phyloP scores from a whole-genome alignment of 1,140 invertebrate species.

The Samia ricini region DNA sequence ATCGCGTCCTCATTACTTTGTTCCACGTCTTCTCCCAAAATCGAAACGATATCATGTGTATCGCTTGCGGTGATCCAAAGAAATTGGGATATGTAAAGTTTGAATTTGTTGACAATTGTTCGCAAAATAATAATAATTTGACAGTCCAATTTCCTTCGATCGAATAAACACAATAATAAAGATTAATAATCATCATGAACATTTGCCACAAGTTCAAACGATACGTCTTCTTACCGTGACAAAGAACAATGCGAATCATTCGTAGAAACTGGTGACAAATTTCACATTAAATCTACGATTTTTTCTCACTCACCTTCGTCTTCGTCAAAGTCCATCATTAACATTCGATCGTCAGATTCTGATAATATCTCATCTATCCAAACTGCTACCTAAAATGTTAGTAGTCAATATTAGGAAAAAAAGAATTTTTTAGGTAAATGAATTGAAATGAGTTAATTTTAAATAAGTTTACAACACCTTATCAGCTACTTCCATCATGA shows the following conservation, averaged over 20 bases:
- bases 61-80: background rate
- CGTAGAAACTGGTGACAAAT: constrained; percentile 36
- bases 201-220: constrained; percentile 46
- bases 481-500: constrained; percentile 66
- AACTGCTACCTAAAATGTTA: constrained; percentile 45
- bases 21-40: constrained; percentile 54
- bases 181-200: constrained; percentile 21
- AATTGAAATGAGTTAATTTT: constrained; percentile 11
- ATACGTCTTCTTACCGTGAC: constrained; percentile 32
- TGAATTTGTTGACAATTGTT: constrained; percentile 45
- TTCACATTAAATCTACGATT: constrained; percentile 7
- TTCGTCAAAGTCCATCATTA: constrained; percentile 72
- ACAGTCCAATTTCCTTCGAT: constrained; percentile 27
- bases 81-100: constrained; percentile 19
- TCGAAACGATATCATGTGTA: background rate
- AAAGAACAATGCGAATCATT: constrained; percentile 2
- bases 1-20: constrained; percentile 28
- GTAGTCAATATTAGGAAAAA: background rate
- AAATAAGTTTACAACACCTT: constrained; percentile 33
- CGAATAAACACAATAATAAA: constrained; percentile 8
- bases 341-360: constrained; percentile 64
- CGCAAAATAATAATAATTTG: constrained; percentile 6
- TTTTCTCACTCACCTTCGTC: constrained; percentile 52
- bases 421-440: constrained; percentile 10
- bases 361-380: constrained; percentile 67